Evolutionary conservation across 2,113 vertebrate species (phyloP).

Genomic region (Crotophaga sulcirostris): DNA sequence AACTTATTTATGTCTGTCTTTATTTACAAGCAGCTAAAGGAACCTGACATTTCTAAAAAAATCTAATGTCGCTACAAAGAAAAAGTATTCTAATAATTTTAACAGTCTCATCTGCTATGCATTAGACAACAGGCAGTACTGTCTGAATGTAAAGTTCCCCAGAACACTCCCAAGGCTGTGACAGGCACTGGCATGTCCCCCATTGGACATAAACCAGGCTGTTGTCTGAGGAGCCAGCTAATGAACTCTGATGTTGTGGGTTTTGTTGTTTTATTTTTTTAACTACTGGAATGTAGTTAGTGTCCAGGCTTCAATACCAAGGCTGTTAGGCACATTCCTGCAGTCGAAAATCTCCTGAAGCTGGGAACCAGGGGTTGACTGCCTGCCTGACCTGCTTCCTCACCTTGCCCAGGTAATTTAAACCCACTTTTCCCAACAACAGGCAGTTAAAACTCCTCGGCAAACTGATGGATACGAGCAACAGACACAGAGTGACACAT

Average conservation of each 20-base stretch:
- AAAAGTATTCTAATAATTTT: neutral
- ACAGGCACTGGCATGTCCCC: neutral
- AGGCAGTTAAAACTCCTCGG: neutral
- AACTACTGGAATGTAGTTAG: neutral
- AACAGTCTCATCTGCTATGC: neutral
- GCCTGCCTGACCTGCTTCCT: neutral
- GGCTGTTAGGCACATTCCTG: neutral
- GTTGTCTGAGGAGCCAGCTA: neutral
- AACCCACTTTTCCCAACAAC: neutral
- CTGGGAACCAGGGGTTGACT: neutral
- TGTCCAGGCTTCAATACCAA: neutral
- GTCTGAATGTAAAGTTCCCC: neutral
- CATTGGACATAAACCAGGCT: neutral
- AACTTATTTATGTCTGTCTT: neutral
- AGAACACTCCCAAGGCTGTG: neutral
- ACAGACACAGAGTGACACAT: neutral
- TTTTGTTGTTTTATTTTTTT: neutral
- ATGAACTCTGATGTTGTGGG: neutral
- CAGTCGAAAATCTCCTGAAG: neutral
- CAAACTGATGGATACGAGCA: neutral
- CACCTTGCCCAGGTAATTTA: neutral
- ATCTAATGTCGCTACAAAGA: neutral
- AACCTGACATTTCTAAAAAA: neutral
- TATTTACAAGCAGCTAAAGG: neutral
- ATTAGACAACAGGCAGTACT: neutral